phyloP scores from a whole-genome alignment of 2,797 vertebrate species.

The Siniperca undulata region DNA sequence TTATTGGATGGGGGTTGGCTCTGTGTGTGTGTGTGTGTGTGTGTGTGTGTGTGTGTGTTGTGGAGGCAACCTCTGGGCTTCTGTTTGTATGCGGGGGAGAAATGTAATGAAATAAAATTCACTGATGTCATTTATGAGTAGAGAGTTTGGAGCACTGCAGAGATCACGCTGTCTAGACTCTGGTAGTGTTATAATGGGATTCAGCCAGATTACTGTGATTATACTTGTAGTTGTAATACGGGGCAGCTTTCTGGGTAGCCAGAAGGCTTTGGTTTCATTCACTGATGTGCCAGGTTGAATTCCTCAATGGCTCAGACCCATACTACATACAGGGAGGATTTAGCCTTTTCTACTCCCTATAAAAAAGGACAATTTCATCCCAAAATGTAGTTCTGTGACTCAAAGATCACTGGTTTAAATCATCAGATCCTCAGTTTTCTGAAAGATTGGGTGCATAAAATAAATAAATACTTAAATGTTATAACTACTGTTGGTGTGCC shows the following conservation, averaged over 20 bases:
- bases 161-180: conserved; percentile 88
- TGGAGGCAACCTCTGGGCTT: conserved; percentile 5
- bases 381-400: neutral
- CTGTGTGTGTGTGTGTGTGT: conserved; percentile 29
- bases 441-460: too few relatives aligned
- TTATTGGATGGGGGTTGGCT: conserved; percentile 57
- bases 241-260: conserved; percentile 57
- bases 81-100: conserved; percentile 39
- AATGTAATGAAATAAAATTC: conserved; percentile 52
- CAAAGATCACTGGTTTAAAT: neutral
- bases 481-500: neutral
- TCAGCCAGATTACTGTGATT: conserved; percentile 86
- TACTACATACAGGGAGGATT: neutral
- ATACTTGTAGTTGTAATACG: conserved; percentile 81
- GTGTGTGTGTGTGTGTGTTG: conserved; percentile 24
- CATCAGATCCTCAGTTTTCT: neutral
- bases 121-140: conserved; percentile 55
- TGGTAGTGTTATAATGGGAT: conserved; percentile 89
- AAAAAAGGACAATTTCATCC: neutral
- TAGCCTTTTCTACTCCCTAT: neutral
- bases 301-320: conserved; percentile 34
- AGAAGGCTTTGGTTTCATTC: conserved; percentile 53
- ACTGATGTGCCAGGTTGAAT: conserved; percentile 39
- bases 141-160: conserved; percentile 59
- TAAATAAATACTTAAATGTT: neutral